Conservation (phyloP, 1,140 invertebrate genomes). For the Archegozetes longisetosus region DNA sequence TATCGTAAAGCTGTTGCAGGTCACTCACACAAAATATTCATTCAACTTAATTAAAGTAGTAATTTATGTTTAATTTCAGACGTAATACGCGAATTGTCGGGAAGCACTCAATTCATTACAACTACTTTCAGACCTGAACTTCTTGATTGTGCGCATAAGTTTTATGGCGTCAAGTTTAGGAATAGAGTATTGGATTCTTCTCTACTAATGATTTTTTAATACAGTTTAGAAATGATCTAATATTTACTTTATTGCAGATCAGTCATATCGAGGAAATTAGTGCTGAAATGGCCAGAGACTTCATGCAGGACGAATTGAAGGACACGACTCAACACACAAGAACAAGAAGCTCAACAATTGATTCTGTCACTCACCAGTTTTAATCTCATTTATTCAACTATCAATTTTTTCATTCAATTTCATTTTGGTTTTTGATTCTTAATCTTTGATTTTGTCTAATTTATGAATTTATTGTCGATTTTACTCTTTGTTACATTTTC, state of each 20-base stretch:
- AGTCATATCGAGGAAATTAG: constrained; percentile 39
- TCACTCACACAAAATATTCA: constrained; percentile 18
- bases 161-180: constrained; percentile 94
- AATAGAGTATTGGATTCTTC: constrained; percentile 57
- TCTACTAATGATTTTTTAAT: background rate
- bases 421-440: no score
- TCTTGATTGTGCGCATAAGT: constrained; percentile 92
- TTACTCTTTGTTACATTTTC: no score
- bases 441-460: no score
- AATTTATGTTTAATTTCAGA: constrained; percentile 34
- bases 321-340: no score
- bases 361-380: no score
- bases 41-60: background rate
- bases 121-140: constrained; percentile 96
- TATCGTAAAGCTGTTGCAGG: constrained; percentile 85
- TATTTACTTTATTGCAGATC: constrained; percentile 22
- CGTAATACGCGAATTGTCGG: constrained; percentile 92
- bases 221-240: background rate
- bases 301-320: background rate
- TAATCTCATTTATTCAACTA: no score
- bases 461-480: no score
- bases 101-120: constrained; percentile 94
- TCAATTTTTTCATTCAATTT: no score
- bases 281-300: constrained; percentile 56
- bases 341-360: no score